Percentiles rank a stretch among this genome's conserved stretches.
These are phyloP conservation scores for Ceryle rudis DNA, from an alignment of 2,797 vertebrate species.

Conservation along the genomic window DNA sequence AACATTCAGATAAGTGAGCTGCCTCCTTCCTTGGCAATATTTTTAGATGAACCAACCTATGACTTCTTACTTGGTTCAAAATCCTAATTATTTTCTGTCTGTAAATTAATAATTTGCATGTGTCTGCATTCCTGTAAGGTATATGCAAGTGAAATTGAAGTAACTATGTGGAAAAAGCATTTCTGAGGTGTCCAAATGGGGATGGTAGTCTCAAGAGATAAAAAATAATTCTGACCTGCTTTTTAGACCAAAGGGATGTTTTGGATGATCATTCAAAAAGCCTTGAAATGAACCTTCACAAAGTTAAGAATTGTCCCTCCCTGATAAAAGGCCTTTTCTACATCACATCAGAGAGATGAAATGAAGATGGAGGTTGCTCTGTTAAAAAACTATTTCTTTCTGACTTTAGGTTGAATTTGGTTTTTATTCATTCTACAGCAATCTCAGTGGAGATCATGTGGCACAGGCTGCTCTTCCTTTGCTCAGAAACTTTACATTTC, in stretches of 20 bases:
- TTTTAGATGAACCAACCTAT: not conserved
- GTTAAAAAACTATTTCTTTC: constrained; percentile 55
- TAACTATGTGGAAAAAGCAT: not conserved
- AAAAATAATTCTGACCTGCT: constrained; percentile 3
- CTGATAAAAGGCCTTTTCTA: constrained; percentile 15
- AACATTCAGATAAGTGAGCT: not conserved
- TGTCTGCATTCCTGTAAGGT: not conserved
- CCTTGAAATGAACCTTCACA: constrained; percentile 52
- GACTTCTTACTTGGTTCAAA: not conserved
- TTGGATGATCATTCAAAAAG: constrained; percentile 42
- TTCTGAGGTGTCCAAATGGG: not conserved
- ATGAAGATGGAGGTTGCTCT: constrained; percentile 43
- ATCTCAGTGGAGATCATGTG: constrained; percentile 41
- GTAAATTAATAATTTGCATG: not conserved
- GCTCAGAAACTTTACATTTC: constrained; percentile 46
- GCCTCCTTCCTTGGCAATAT: not conserved
- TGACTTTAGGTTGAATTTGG: constrained; percentile 27
- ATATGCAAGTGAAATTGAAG: not conserved
- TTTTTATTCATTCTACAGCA: constrained; percentile 42
- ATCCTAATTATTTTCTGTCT: not conserved
- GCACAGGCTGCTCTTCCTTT: not conserved
- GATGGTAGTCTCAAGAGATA: not conserved
- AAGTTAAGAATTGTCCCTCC: constrained; percentile 11
- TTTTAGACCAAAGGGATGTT: constrained; percentile 22
- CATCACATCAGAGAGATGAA: constrained; percentile 46